phyloP scores from a whole-genome alignment of 2,797 vertebrate species.

The Enteromius argenteus region DNA sequence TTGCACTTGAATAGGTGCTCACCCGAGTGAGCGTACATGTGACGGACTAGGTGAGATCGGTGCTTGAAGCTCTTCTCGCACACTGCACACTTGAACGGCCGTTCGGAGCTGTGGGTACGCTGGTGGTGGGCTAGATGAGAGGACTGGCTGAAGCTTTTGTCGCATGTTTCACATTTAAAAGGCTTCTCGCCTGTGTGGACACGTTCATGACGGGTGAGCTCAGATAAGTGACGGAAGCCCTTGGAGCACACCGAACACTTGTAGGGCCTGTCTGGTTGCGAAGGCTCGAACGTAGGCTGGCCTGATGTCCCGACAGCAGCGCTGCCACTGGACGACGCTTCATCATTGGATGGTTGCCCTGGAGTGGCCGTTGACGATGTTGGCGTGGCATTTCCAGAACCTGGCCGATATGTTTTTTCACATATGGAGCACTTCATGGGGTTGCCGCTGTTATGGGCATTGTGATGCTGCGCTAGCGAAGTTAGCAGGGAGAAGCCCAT shows the following conservation, averaged over 20 bases:
- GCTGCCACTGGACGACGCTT: conserved; percentile 75
- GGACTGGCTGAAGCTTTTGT: conserved; percentile 98
- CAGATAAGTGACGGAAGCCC: conserved; percentile 95
- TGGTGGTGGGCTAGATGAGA: conserved; percentile 98
- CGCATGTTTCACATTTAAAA: conserved; percentile 94
- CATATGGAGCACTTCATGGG: conserved; percentile 97
- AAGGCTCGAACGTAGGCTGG: conserved; percentile 75
- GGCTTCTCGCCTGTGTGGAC: conserved; percentile 97
- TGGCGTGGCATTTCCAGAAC: conserved; percentile 77
- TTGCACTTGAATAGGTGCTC: conserved; percentile 98
- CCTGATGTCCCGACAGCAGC: conserved; percentile 64
- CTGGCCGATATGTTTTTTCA: conserved; percentile 93
- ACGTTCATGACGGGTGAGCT: conserved; percentile 92
- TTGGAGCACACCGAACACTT: conserved; percentile 97
- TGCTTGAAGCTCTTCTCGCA: conserved; percentile 99
- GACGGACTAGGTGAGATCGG: conserved; percentile 96
- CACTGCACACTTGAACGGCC: conserved; percentile 95
- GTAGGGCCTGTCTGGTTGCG: conserved; percentile 89
- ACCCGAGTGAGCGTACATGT: conserved; percentile 97
- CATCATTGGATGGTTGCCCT: conserved; percentile 73
- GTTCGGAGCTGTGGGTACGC: conserved; percentile 94
- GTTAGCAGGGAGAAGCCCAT: conserved; percentile 98
- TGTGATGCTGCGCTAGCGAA: conserved; percentile 95
- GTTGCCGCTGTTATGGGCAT: conserved; percentile 87
- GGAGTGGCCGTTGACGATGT: conserved; percentile 70